These are phyloP conservation scores for Harpalus rufipes DNA, from an alignment of 2,888 invertebrate genomes.

Conservation along the genomic window DNA sequence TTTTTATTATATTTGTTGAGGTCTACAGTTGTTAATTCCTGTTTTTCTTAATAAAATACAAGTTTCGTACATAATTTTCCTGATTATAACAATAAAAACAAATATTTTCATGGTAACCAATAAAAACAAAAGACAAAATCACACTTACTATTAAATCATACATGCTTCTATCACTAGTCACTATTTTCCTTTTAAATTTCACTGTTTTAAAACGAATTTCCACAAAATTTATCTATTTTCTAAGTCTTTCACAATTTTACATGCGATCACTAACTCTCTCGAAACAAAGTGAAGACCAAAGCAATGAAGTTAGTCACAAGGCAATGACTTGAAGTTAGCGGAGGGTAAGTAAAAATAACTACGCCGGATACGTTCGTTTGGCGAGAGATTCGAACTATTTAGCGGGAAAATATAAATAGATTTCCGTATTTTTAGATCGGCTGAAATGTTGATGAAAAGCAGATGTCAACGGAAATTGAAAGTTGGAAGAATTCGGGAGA, in stretches of 20 bases:
- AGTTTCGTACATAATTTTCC: not conserved
- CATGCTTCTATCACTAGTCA: not conserved
- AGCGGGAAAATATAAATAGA: slow-evolving; percentile 18
- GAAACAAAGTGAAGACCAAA: not conserved
- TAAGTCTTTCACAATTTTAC: not conserved
- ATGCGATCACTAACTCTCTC: not conserved
- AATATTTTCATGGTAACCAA: not conserved
- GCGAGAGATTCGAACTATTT: slow-evolving; percentile 41
- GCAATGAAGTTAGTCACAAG: not conserved
- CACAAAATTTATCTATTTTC: not conserved
- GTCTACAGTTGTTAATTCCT: not conserved
- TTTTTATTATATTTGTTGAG: not conserved
- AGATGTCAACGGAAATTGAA: slow-evolving; percentile 8
- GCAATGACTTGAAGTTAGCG: slow-evolving; percentile 9
- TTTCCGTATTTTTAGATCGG: not conserved
- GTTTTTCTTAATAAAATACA: not conserved
- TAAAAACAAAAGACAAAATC: not conserved
- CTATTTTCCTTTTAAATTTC: not conserved
- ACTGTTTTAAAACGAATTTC: not conserved
- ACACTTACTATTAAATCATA: slow-evolving; percentile 16
- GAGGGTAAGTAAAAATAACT: slow-evolving; percentile 33
- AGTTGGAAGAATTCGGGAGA: not conserved
- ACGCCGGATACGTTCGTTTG: slow-evolving; percentile 4
- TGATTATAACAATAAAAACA: not conserved
- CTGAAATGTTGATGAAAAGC: slow-evolving; percentile 2